Base-by-base conservation (phyloP, 1,140 invertebrate genomes). In the Ostrea denselamellosa region DNA sequence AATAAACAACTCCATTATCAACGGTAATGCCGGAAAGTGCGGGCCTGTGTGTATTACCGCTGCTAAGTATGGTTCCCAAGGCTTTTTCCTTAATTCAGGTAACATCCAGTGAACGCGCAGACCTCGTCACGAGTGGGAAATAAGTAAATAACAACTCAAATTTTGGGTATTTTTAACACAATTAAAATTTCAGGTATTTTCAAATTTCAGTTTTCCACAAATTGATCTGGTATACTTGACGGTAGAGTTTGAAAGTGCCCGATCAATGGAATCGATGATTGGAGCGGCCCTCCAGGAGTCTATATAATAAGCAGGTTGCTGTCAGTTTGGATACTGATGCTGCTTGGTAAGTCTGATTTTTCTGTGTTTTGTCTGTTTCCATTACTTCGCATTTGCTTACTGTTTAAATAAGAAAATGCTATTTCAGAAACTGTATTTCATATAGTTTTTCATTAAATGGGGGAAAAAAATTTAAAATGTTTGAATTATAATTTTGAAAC, bases 201-300 rank as follows among this genome's bases (percentile, higher is more conserved):
- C 25, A 8, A 28, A 28, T 77, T 28, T 34, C 14, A 77, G 28
- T 77, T 25, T 28, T 77, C 9, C 17, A 77, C 5, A 2, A 22
- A 34, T 12, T 14, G 68, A 34, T 77, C 68, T 25, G 22, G 68
- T 25, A 34, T 28, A 25, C 14, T 77, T 71, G 9, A 71, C 25
- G 65, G 25, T 10, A 28, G 65, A 71, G 25, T 71, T 77, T 34
- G 68, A 77, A 34, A 77, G 68, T 77, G 25, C 9, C 68, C 25
- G 68, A 77, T 77, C 68, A 77, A 77, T 77, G 28, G 25, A 77
- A 77, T 77, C 68, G 68, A 77, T 77, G 68, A 77, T 77, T 8
- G 10, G 28, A 34, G 68, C 68, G 68, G 9, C 68, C 68, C 68
- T 8, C 5, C 68, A 17, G 25, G 28, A 77, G 68, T 12, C 28